Percentiles rank a stretch among this genome's conserved stretches.
These are phyloP conservation scores for Orycteropus afer DNA, from an alignment of 2,113 vertebrate species.

Conservation along the genomic window DNA sequence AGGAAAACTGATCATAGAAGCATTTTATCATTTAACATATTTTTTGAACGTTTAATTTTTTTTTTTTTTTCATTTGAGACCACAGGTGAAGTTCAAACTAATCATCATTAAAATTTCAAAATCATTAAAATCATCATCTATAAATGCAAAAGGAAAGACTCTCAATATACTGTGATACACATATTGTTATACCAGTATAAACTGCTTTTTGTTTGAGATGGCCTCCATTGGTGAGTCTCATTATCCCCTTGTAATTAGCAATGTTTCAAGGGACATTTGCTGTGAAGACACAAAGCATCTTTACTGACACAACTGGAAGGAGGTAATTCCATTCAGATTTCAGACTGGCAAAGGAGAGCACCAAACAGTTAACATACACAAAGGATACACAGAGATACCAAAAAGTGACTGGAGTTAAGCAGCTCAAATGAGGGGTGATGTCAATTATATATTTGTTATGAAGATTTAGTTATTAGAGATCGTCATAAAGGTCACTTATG, in stretches of 20 bases:
- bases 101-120: background rate
- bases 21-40: background rate
- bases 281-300: background rate
- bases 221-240: background rate
- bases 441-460: background rate
- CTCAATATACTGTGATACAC: background rate
- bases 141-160: background rate
- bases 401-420: background rate
- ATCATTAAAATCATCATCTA: background rate
- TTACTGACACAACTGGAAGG: background rate
- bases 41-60: background rate
- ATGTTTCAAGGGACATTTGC: background rate
- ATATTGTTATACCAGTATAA: background rate
- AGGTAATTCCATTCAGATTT: background rate
- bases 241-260: constrained; percentile 1
- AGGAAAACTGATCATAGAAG: background rate
- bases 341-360: background rate
- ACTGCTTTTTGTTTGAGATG: background rate
- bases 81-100: background rate
- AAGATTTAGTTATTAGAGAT: background rate
- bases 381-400: background rate
- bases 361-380: background rate
- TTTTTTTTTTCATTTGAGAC: background rate
- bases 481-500: background rate
- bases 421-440: background rate